Evolutionary conservation across 2,113 vertebrate genomes (phyloP), one percentile per base, ranked within the genome.

Genomic region (Centropus bengalensis): DNA sequence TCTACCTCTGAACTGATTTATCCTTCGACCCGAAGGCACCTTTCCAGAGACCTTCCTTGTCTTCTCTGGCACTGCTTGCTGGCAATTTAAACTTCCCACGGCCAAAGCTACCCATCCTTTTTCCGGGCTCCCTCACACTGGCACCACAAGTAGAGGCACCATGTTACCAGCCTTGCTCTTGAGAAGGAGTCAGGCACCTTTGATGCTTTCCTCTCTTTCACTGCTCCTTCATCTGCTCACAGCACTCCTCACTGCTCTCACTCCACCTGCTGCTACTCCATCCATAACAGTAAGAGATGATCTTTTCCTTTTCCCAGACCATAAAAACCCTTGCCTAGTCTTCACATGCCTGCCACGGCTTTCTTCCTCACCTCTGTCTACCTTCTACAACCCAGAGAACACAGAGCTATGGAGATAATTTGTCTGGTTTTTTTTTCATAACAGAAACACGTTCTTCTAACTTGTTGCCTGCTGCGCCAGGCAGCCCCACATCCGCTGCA

Each of bases 341-440:
- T 91, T 18, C 60, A 62, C 38, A 44, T 51, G 51, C 51, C 85
- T 55, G 47, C 42, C 59, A 2, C 40, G 4, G 47, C 80, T 91
- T 75, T 49, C 60, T 89, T 54, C 85, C 49, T 82, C 82, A 51
- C 84, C 56, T 77, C 70, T 60, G 33, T 68, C 73, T 71, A 2
- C 47, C 92, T 82, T 82, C 59, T 71, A 71, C 69, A 78, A 69
- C 27, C 27, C 66, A 63, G 74, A 91, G 79, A 89, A 89, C 81
- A 80, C 71, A 82, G 38, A 60, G 30, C 32, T 88, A 17, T 69
- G n/a, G 7, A 17, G 81, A 67, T n/a, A 85, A 45, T 15, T 45
- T 18, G 80, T 91, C 82, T 88, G 28, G 80, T 86, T 94, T 66
- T 49, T 54, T 88, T 89, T 79, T 87, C 66, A 76, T 86, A 91